phyloP scores from a whole-genome alignment of 2,113 vertebrate genomes.

The Casuarius casuarius region DNA sequence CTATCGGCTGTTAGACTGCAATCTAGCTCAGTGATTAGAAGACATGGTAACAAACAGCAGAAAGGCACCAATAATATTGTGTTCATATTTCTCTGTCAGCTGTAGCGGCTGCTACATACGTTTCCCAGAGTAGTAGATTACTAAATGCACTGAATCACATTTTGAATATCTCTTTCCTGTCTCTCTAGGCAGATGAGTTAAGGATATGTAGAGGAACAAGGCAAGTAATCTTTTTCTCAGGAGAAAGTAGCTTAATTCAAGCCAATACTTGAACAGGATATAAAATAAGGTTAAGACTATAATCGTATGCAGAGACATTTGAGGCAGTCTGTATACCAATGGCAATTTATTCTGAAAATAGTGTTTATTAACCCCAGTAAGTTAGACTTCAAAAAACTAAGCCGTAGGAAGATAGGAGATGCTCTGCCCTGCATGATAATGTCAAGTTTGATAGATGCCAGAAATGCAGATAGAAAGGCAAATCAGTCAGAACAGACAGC shows the following conservation, averaged over 20 bases:
- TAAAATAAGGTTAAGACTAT: not conserved
- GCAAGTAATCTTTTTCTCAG: not conserved
- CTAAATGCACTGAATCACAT: not conserved
- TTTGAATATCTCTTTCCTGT: not conserved
- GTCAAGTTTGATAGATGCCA: not conserved
- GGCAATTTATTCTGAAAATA: not conserved
- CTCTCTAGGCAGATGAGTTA: conserved; percentile 27
- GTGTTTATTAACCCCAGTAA: not conserved
- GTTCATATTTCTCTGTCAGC: conserved; percentile 47
- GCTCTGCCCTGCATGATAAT: not conserved
- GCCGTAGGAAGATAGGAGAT: not conserved
- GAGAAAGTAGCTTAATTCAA: conserved; percentile 18
- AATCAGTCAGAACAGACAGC: not conserved
- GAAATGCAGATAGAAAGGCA: not conserved
- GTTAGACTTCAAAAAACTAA: conserved; percentile 12
- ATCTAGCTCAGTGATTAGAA: not conserved
- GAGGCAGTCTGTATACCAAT: not conserved
- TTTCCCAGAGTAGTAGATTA: not conserved
- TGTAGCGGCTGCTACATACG: not conserved
- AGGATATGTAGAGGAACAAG: not conserved
- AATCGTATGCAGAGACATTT: not conserved
- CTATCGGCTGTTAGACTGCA: not conserved
- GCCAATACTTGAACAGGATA: not conserved
- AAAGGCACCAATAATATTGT: not conserved
- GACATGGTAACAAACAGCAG: conserved; percentile 9